Conservation (phyloP, 53 echinoderm and acorn worm species). For the Crossaster papposus region DNA sequence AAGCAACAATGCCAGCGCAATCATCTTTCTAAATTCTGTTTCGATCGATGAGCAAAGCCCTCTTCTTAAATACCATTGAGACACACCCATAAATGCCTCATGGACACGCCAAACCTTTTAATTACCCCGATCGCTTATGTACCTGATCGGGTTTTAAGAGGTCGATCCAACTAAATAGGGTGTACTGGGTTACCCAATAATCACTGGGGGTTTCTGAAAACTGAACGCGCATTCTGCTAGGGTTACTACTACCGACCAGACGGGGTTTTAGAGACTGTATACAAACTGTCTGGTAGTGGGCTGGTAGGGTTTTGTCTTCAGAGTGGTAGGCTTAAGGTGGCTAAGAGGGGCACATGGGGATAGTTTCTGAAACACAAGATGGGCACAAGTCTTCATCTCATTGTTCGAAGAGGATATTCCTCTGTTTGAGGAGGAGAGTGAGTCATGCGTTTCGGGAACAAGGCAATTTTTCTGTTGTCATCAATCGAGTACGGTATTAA, state of each 20-base stretch:
- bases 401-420: conserved; percentile 50
- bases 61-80: conserved; percentile 25
- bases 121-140: conserved; percentile 4
- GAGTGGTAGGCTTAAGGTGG: background rate
- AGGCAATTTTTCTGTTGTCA: background rate
- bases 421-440: conserved; percentile 24
- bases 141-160: background rate
- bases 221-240: background rate
- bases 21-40: background rate
- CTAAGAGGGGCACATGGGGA: conserved; percentile 39
- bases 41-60: conserved; percentile 12
- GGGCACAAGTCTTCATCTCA: conserved; percentile 15
- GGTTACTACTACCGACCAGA: conserved; percentile 12
- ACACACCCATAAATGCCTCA: conserved; percentile 16
- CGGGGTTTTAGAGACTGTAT: background rate
- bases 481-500: conserved; percentile 21
- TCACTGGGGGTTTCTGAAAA: background rate
- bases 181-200: conserved; percentile 3
- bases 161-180: background rate
- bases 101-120: conserved; percentile 19
- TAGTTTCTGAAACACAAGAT: conserved; percentile 32
- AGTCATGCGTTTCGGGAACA: conserved; percentile 28
- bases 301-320: conserved; percentile 17
- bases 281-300: background rate
- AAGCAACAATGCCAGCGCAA: background rate